phyloP scores from a whole-genome alignment of 1,140 invertebrate species.

The Dinothrombium tinctorium region DNA sequence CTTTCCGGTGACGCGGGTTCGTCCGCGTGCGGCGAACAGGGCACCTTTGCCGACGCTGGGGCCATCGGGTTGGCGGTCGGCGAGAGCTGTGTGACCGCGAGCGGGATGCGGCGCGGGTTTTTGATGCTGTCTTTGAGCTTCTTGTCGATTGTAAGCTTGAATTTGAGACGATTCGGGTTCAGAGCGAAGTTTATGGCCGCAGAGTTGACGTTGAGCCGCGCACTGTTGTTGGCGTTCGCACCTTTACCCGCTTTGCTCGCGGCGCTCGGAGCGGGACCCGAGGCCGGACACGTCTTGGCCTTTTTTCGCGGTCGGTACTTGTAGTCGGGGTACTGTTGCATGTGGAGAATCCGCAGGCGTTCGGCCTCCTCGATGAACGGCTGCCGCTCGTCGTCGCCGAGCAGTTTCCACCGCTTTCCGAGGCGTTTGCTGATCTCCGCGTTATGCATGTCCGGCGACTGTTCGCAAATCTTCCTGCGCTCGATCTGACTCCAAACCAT shows the following conservation, averaged over 20 bases:
- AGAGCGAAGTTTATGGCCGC: not conserved
- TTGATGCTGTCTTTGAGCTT: constrained; percentile 29
- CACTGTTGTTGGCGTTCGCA: not conserved
- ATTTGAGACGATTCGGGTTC: constrained; percentile 24
- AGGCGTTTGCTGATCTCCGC: constrained; percentile 81
- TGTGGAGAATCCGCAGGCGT: constrained; percentile 60
- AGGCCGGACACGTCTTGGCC: constrained; percentile 22
- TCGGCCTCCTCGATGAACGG: constrained; percentile 89
- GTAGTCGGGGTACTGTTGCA: constrained; percentile 90
- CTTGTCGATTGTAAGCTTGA: constrained; percentile 31
- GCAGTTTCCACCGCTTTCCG: constrained; percentile 67
- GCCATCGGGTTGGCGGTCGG: no score
- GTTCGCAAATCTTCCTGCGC: constrained; percentile 72
- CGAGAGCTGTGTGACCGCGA: constrained; percentile 24
- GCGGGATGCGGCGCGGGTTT: constrained; percentile 14
- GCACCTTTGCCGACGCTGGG: constrained; percentile 52
- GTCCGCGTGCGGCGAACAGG: constrained; percentile 35
- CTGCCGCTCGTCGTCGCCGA: constrained; percentile 61
- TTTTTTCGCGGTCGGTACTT: constrained; percentile 90
- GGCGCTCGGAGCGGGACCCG: constrained; percentile 11
- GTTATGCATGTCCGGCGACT: constrained; percentile 84
- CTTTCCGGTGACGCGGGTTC: constrained; percentile 50
- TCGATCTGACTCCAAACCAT: constrained; percentile 96
- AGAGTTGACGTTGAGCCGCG: not conserved
- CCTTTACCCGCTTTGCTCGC: constrained; percentile 14